Evolutionary conservation across 2,797 vertebrate species (phyloP).

Genomic region (Varecia variegata): DNA sequence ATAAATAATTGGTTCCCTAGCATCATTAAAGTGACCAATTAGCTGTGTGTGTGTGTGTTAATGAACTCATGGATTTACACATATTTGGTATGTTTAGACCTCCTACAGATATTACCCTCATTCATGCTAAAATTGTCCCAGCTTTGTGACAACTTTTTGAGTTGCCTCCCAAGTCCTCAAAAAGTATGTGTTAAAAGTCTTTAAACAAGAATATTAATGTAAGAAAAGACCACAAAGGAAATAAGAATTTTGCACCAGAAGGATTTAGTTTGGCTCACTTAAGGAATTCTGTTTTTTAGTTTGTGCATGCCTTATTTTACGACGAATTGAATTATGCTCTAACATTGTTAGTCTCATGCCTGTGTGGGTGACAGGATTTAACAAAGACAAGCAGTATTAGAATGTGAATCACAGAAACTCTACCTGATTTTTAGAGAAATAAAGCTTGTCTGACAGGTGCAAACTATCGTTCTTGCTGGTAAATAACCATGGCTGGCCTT

Average conservation of each 20-base stretch:
- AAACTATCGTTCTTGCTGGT: not conserved
- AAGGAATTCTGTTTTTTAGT: not conserved
- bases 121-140: not conserved
- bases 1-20: not conserved
- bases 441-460: not conserved
- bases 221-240: not conserved
- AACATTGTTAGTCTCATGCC: not conserved
- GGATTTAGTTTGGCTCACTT: not conserved
- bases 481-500: not conserved
- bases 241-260: not conserved
- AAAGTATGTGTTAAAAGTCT: not conserved
- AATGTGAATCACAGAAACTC: not conserved
- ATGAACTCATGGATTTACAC: not conserved
- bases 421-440: not conserved
- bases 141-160: not conserved
- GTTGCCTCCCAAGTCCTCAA: not conserved
- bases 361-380: not conserved
- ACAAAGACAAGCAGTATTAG: not conserved
- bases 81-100: not conserved
- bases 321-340: conserved; percentile 1
- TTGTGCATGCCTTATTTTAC: not conserved
- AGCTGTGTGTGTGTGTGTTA: not conserved
- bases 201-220: not conserved
- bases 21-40: not conserved
- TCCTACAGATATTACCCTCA: not conserved